Base-by-base conservation (phyloP, 2,113 vertebrate genomes). In the Neoarius graeffei region DNA sequence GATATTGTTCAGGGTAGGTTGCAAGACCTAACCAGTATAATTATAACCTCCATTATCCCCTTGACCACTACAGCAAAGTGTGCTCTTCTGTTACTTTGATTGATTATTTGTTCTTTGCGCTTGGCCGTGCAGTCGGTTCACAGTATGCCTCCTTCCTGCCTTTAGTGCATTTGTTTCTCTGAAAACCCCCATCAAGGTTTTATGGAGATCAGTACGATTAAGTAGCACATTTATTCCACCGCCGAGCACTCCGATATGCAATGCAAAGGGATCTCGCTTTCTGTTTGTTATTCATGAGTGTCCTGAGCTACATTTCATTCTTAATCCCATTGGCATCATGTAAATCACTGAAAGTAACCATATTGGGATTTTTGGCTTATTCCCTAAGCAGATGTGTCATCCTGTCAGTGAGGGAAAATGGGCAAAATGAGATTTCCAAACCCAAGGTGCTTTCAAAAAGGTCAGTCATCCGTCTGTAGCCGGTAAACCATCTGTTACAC, bases 221-320 rank as follows among this genome's bases (percentile, higher is more conserved):
- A 84, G 82, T 88, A 76, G n/a, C 62, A 35, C 83, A 80, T 88
- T 88, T 85, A 85, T 85, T 80, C 60, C 54, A 54, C 62, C 76
- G 69, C 81, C 52, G 4, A 6, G 79, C 67, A 15, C 69, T 83
- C 82, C 56, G 83, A 69, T 69, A 85, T 85, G 82, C 87, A 79
- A 77, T 88, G 87, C 73, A 69, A 88, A 88, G 59, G 73, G 59
- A 66, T 85, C 83, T 79, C 82, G 48, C 80, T 62, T 84, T 85
- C 76, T 79, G 54, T 85, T 88, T 88, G 87, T 88, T 88, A 88
- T 88, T 88, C 82, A 88, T 88, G 87, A 88, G 59, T 66, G 82
- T 79, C 82, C 82, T 57, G 82, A 67, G 74, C 82, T 85, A 88
- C 87, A 83, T 88, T 80, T 88, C 87, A 88, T 88, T 83, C 84